phyloP scores from a whole-genome alignment of 2,113 vertebrate genomes.

The Brachypodius melanocephalos region DNA sequence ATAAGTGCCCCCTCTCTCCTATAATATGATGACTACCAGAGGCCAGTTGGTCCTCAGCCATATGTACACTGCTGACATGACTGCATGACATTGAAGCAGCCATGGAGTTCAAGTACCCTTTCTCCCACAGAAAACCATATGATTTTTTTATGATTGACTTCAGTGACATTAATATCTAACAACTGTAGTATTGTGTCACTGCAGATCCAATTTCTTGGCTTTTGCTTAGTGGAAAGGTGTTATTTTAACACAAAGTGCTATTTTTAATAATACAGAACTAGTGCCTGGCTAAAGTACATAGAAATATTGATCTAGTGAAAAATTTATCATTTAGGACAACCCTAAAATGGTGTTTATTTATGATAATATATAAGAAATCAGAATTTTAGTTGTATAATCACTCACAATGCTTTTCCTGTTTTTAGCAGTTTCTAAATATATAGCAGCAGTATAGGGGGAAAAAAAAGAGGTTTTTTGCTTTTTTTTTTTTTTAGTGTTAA shows the following conservation, averaged over 20 bases:
- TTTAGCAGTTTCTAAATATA: constrained; percentile 12
- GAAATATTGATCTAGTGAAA: background rate
- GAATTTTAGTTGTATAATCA: background rate
- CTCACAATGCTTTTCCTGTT: constrained; percentile 11
- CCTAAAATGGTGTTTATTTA: background rate
- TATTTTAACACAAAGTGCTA: background rate
- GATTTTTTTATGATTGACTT: background rate
- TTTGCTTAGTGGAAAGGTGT: background rate
- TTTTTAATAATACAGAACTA: background rate
- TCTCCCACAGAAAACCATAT: background rate
- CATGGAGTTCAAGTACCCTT: background rate
- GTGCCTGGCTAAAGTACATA: background rate
- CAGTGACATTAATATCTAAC: background rate
- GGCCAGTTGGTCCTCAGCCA: background rate
- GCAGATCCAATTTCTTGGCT: background rate
- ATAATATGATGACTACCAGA: background rate
- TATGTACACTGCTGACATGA: background rate
- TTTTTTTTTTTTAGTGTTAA: background rate
- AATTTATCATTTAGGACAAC: background rate
- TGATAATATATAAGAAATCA: background rate
- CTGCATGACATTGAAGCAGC: background rate
- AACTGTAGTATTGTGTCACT: background rate
- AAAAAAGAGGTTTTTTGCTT: background rate
- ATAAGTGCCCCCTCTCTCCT: background rate
- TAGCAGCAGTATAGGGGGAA: background rate